Evolutionary conservation across 30 jellyfish, hydroid and myxozoan genomes (phyloP).

Genomic region (Cassiopea xamachana): DNA sequence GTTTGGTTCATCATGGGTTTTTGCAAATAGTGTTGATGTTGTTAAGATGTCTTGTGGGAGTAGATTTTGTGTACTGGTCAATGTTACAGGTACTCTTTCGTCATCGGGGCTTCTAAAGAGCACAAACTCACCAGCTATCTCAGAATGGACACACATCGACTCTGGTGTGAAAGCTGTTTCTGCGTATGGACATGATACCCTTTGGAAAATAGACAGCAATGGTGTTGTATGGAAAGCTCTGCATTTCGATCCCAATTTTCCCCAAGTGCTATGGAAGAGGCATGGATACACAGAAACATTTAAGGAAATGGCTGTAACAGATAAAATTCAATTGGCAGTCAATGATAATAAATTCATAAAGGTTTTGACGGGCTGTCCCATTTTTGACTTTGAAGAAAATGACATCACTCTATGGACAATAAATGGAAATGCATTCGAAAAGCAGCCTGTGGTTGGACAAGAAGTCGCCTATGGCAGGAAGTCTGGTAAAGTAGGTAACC

Average conservation of each 20-base stretch:
- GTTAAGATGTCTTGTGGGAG: conserved; percentile 9
- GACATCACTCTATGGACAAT: conserved; percentile 7
- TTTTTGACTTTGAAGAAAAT: conserved; percentile 57
- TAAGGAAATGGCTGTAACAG: conserved; percentile 42
- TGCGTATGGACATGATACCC: conserved; percentile 28
- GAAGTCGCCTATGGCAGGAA: neutral
- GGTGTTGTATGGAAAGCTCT: conserved; percentile 24
- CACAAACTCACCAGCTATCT: conserved; percentile 22
- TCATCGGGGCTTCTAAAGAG: conserved; percentile 21
- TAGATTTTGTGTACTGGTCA: neutral
- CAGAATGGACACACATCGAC: neutral
- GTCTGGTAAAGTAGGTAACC: conserved; percentile 48
- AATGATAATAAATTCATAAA: neutral
- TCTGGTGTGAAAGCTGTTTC: conserved; percentile 12
- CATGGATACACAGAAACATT: conserved; percentile 5
- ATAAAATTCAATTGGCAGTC: conserved; percentile 19
- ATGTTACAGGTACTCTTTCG: neutral
- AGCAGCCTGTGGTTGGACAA: conserved; percentile 42
- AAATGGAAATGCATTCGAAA: conserved; percentile 21
- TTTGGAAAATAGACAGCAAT: conserved; percentile 28
- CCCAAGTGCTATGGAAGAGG: conserved; percentile 27
- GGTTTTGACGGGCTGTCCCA: conserved; percentile 53
- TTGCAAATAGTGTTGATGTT: neutral
- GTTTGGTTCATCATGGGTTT: neutral
- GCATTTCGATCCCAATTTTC: neutral